Percentiles rank a stretch among this genome's conserved stretches.
Conservation (phyloP, 2,888 invertebrate species). For the Eristalis tenax region DNA sequence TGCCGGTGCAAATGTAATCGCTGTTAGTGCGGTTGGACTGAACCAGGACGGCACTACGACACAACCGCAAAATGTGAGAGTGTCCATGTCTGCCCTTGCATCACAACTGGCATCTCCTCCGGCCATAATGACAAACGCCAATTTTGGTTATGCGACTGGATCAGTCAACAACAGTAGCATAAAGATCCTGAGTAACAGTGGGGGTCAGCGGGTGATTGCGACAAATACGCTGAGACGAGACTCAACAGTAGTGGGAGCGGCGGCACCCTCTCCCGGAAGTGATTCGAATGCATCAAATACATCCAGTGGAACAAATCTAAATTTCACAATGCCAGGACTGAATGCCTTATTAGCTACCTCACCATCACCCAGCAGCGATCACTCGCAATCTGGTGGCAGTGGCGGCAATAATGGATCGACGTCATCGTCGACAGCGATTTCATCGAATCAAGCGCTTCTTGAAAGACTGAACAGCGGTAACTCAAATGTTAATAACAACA, state of each 20-base stretch:
- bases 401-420: constrained; percentile 50
- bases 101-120: constrained; percentile 81
- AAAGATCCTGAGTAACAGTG: constrained; percentile 72
- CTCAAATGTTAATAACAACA: constrained; percentile 73
- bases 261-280: constrained; percentile 81
- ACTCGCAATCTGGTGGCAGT: constrained; percentile 76
- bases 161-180: constrained; percentile 75
- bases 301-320: constrained; percentile 80
- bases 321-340: constrained; percentile 84
- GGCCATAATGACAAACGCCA: constrained; percentile 80
- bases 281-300: constrained; percentile 81
- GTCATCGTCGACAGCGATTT: constrained; percentile 74
- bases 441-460: constrained; percentile 78
- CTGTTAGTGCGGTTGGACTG: constrained; percentile 74
- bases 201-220: constrained; percentile 76
- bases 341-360: constrained; percentile 83
- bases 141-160: constrained; percentile 75
- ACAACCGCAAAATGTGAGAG: constrained; percentile 79
- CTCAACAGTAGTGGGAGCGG: constrained; percentile 82
- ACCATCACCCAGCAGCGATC: constrained; percentile 79
- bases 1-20: constrained; percentile 79
- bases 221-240: constrained; percentile 81
- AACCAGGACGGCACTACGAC: constrained; percentile 73
- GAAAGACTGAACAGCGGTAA: constrained; percentile 79
- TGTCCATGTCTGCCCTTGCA: constrained; percentile 81